Percentiles rank a stretch among this genome's conserved stretches.
phyloP scores from a whole-genome alignment of 2,797 vertebrate species.

The Notoglanidium macrostoma region DNA sequence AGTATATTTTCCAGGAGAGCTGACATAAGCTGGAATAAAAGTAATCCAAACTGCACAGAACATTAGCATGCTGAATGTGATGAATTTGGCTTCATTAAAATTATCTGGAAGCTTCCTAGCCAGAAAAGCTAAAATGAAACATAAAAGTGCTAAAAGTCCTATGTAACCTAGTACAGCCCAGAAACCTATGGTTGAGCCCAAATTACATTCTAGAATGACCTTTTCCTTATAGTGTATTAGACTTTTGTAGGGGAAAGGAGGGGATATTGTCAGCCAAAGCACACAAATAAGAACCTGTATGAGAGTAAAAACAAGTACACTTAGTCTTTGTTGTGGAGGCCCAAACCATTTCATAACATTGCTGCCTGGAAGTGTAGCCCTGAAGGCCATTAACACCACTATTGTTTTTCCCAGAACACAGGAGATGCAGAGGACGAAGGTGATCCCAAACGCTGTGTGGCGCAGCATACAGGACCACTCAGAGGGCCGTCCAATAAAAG shows the following conservation, averaged over 20 bases:
- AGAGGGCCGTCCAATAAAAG: conserved; percentile 70
- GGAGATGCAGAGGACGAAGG: background rate
- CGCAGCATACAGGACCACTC: conserved; percentile 75
- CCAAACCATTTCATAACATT: conserved; percentile 75
- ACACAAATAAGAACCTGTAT: conserved; percentile 67
- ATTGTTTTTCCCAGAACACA: conserved; percentile 68
- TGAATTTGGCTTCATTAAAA: background rate
- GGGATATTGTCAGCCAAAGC: conserved; percentile 58
- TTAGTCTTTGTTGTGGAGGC: conserved; percentile 70
- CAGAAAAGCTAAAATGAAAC: conserved; percentile 14
- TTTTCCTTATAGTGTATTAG: conserved; percentile 54
- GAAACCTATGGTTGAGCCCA: conserved; percentile 59
- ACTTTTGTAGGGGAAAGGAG: conserved; percentile 59
- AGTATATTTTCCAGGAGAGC: conserved; percentile 62
- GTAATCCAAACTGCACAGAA: conserved; percentile 70
- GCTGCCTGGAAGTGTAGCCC: conserved; percentile 64
- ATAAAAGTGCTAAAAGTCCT: conserved; percentile 62
- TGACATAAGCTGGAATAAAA: conserved; percentile 74
- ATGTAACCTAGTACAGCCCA: conserved; percentile 61
- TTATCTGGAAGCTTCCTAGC: background rate
- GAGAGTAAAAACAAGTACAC: conserved; percentile 66
- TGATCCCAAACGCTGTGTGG: conserved; percentile 52
- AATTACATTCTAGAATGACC: conserved; percentile 60
- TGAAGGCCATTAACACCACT: conserved; percentile 46
- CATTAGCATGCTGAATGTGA: background rate